Conservation (phyloP, 2,113 vertebrate genomes). For the Pseudopodoces humilis region DNA sequence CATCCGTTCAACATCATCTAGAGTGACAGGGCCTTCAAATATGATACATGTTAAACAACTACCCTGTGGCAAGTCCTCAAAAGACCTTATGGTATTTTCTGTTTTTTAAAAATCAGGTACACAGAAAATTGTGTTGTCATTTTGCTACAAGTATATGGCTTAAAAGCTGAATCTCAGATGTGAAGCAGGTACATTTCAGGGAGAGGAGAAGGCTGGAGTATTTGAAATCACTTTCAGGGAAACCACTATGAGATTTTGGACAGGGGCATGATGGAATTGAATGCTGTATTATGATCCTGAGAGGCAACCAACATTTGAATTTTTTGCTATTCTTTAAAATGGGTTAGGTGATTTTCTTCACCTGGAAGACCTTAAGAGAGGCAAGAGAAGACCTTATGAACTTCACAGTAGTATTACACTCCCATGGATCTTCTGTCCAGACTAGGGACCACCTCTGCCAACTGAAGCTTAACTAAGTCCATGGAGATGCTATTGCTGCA, state of each 20-base stretch:
- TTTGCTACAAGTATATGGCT: slow-evolving; percentile 37
- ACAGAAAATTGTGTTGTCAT: slow-evolving; percentile 61
- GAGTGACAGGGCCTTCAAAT: slow-evolving; percentile 56
- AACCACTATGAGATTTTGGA: neutral
- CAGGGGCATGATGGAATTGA: neutral
- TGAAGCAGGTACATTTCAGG: slow-evolving; percentile 13
- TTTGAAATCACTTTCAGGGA: neutral
- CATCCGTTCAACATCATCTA: slow-evolving; percentile 33
- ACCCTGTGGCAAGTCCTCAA: slow-evolving; percentile 56
- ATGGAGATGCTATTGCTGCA: neutral
- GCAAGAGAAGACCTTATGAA: neutral
- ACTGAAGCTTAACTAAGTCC: neutral
- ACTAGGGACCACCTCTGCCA: neutral
- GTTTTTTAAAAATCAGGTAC: slow-evolving; percentile 67
- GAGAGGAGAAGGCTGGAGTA: neutral
- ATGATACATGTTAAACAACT: slow-evolving; percentile 64
- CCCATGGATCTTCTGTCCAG: neutral
- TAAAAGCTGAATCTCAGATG: neutral
- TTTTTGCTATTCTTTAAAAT: neutral
- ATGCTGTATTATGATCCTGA: neutral
- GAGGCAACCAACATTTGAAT: neutral
- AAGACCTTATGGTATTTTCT: slow-evolving; percentile 64
- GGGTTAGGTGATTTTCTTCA: neutral
- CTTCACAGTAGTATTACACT: neutral
- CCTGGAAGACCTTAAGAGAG: neutral